Evolutionary conservation across 2,113 vertebrate genomes (phyloP), one percentile per base, ranked within the genome.

Genomic region (Taxidea taxus): DNA sequence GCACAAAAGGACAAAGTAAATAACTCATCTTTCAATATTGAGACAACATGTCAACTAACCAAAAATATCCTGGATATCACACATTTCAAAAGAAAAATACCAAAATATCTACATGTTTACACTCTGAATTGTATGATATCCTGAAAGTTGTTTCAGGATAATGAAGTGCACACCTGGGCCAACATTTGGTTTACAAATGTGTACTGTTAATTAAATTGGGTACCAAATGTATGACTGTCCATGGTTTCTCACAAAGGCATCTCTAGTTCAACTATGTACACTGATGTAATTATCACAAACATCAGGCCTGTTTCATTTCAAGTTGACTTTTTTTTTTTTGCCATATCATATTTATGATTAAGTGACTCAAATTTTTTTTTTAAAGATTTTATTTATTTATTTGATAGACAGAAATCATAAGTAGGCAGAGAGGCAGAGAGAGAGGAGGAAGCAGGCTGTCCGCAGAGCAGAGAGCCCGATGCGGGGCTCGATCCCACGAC

Each of bases 331-430:
- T 68, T 62, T 39, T 64, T 42, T 31, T 56, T 56, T 56, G 56
- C 7, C 15, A 49, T 27, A 39, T 87, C 34, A 90, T 85, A 88
- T 90, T 3, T 94, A 84, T 95, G 97, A 34, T 82, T 98, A 86
- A 96, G n/a, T n/a, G n/a, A n/a, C n/a, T n/a, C n/a, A n/a, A n/a
- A n/a, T n/a, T 49, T 51, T 15, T 51, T 51, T 15, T 51, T 51
- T 51, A 15, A 51, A 51, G 49, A 51, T 51, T 51, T 15, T 51
- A 51, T 51, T 51, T 51, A 51, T 15, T 51, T 51, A 49, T 49
- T 49, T 49, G 47, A 49, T 12, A 47, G 47, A 49, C 47, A 51
- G 14, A 51, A 14, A 15, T 51, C 15, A 51, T 14, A 51, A 51
- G 49, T 51, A 51, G 49, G 49, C 49, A 51, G 47, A 47, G 47